Percentiles rank a stretch among this genome's conserved stretches.
phyloP scores from a whole-genome alignment of 2,888 invertebrate species.

The Cordilura impudica region DNA sequence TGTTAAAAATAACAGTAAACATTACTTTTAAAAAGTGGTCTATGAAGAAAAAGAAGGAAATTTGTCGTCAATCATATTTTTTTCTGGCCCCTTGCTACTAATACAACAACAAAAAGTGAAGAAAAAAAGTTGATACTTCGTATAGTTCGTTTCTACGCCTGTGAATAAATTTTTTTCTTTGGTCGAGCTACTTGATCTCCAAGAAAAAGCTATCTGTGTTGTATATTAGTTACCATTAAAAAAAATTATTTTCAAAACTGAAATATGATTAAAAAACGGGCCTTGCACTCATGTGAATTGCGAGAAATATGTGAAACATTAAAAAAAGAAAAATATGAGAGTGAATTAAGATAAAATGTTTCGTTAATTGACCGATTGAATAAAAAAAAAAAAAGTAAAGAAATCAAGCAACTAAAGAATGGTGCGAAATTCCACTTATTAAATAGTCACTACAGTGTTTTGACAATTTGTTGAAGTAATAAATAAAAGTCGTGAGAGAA shows the following conservation, averaged over 20 bases:
- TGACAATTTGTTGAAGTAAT: constrained; percentile 15
- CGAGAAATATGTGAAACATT: neutral
- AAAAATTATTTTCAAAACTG: neutral
- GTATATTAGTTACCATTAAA: constrained; percentile 48
- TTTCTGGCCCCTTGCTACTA: constrained; percentile 61
- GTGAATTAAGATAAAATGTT: neutral
- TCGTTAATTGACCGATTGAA: no score
- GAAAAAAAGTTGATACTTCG: constrained; percentile 60
- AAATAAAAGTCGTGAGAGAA: constrained; percentile 5
- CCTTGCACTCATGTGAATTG: constrained; percentile 1
- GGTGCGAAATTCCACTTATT: constrained; percentile 26
- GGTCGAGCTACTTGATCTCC: constrained; percentile 56
- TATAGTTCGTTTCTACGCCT: constrained; percentile 62
- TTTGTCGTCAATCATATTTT: constrained; percentile 65
- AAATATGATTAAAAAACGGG: constrained; percentile 21
- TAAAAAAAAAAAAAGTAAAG: no score
- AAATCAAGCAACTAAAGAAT: neutral
- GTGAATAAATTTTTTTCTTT: constrained; percentile 46
- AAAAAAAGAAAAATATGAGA: neutral
- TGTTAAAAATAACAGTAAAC: constrained; percentile 56
- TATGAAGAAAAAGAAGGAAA: constrained; percentile 60
- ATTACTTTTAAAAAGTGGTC: constrained; percentile 26
- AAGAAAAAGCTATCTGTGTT: constrained; percentile 57
- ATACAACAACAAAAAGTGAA: constrained; percentile 54
- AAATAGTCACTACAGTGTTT: constrained; percentile 8